Evolutionary conservation across 2,113 vertebrate species (phyloP).

Genomic region (Leucoraja erinaceus): DNA sequence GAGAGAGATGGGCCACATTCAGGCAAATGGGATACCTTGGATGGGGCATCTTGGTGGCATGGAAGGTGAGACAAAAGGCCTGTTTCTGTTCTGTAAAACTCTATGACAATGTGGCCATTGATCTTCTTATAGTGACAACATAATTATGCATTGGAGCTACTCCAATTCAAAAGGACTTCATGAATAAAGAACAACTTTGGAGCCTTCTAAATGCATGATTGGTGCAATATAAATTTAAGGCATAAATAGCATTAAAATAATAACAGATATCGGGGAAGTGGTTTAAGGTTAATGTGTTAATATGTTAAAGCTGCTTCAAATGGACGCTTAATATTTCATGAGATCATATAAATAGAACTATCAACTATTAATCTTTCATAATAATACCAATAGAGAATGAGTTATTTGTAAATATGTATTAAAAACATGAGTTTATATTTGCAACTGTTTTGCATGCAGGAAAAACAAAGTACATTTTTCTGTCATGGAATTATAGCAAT

Average conservation of each 20-base stretch:
- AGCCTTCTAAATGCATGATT: too few relatives aligned
- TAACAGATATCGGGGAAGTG: not conserved
- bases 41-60: too few relatives aligned
- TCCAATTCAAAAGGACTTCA: not conserved
- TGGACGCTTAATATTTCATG: not conserved
- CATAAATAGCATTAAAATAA: not conserved
- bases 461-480: not conserved
- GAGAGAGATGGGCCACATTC: too few relatives aligned
- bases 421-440: not conserved
- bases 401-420: not conserved
- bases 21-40: too few relatives aligned
- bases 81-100: too few relatives aligned
- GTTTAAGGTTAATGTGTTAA: not conserved
- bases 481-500: not conserved
- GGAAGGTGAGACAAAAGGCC: too few relatives aligned
- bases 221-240: not conserved
- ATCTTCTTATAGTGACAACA: too few relatives aligned
- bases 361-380: not conserved
- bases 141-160: not conserved
- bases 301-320: not conserved
- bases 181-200: not conserved
- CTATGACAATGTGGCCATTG: too few relatives aligned
- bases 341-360: not conserved
- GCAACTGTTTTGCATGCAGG: not conserved
- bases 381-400: not conserved